A percentile compares a stretch with the other conserved stretches of the same genome.
Conservation (phyloP, 2,888 invertebrate genomes). For the Deroplatys truncata region DNA sequence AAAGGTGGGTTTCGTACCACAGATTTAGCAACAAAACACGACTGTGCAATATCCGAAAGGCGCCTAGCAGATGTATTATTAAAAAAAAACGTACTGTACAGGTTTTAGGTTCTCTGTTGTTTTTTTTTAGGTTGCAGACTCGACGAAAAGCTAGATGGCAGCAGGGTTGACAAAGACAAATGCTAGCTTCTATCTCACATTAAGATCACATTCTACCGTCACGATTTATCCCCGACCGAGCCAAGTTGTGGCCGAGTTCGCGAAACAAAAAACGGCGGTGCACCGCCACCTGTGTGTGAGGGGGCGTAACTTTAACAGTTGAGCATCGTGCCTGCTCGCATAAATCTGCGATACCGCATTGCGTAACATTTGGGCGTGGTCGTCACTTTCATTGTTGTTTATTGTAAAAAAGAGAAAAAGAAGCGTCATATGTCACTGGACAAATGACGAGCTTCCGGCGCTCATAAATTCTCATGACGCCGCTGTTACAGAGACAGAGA, state of each 20-base stretch:
- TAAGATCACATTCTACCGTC: not conserved
- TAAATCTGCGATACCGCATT: not conserved
- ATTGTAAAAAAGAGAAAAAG: not conserved
- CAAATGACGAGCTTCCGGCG: not conserved
- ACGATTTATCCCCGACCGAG: not conserved
- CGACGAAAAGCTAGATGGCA: not conserved
- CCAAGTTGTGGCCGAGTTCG: not conserved
- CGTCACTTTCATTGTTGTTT: not conserved
- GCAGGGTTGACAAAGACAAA: not conserved
- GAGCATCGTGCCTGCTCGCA: not conserved
- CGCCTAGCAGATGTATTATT: too few relatives aligned
- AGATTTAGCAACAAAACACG: too few relatives aligned
- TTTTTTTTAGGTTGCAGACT: not conserved
- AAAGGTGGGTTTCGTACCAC: too few relatives aligned
- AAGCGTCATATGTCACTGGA: not conserved
- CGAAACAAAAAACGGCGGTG: not conserved
- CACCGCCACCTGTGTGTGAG: not conserved
- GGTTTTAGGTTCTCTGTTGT: too few relatives aligned
- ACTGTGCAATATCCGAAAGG: too few relatives aligned
- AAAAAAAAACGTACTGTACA: too few relatives aligned
- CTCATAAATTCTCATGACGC: not conserved
- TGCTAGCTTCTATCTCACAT: not conserved
- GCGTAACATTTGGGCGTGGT: not conserved
- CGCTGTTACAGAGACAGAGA: too few relatives aligned
- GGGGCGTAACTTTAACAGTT: too few relatives aligned